Evolutionary conservation across 2,113 vertebrate species (phyloP).

Genomic region (Sterrhoptilus dennistouni): DNA sequence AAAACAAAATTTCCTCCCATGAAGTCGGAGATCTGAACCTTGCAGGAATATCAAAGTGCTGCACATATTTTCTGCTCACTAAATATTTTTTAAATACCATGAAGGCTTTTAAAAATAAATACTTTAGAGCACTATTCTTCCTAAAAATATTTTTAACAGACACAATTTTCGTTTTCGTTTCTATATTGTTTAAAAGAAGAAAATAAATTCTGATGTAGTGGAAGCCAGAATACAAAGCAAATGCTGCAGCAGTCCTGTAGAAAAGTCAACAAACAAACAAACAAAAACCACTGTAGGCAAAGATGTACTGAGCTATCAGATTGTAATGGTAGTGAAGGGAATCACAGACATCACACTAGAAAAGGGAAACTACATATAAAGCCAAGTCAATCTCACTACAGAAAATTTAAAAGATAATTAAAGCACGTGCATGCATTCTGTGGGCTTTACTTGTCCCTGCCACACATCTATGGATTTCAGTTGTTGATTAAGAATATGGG

Average conservation of each 20-base stretch:
- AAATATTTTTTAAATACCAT: conserved; percentile 35
- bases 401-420: background rate
- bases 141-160: conserved; percentile 1
- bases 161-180: background rate
- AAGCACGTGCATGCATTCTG: background rate
- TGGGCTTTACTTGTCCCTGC: background rate
- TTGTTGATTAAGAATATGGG: background rate
- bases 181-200: background rate
- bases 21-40: background rate
- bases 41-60: conserved; percentile 22
- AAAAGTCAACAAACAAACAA: background rate
- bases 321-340: background rate
- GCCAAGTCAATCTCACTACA: background rate
- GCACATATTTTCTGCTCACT: conserved; percentile 30
- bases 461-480: background rate
- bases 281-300: background rate
- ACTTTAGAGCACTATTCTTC: background rate
- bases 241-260: background rate
- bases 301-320: background rate
- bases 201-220: background rate
- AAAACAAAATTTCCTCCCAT: conserved; percentile 19
- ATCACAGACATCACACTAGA: background rate
- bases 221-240: background rate
- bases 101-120: conserved; percentile 43
- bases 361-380: background rate